Conservation (phyloP, 2,797 vertebrate genomes). For the Chelon labrosus region DNA sequence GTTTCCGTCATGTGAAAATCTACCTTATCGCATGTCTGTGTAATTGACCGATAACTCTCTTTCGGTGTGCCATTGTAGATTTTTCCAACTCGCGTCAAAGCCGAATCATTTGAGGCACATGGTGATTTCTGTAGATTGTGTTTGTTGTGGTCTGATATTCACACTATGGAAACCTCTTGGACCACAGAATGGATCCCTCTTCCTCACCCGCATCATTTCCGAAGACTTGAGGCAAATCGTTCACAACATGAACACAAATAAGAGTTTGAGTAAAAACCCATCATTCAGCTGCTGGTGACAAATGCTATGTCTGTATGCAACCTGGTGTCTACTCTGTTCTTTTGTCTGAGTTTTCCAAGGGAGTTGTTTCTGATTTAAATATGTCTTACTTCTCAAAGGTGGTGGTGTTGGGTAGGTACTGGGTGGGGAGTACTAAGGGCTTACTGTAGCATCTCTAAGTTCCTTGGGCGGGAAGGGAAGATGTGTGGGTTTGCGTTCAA, state of each 20-base stretch:
- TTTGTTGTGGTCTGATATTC: conserved; percentile 52
- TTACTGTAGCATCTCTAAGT: conserved; percentile 81
- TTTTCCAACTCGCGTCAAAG: conserved; percentile 54
- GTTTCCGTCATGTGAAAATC: conserved; percentile 72
- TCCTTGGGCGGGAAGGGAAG: conserved; percentile 68
- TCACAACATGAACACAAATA: conserved; percentile 54
- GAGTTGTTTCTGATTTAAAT: conserved; percentile 75
- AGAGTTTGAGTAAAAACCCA: conserved; percentile 49
- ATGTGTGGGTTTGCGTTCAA: conserved; percentile 81
- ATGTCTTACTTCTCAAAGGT: conserved; percentile 77
- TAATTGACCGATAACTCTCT: conserved; percentile 54
- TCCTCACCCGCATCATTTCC: conserved; percentile 47
- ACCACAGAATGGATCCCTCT: conserved; percentile 65
- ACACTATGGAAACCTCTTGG: conserved; percentile 53
- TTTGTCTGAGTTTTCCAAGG: conserved; percentile 72
- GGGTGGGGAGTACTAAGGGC: conserved; percentile 72
- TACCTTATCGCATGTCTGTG: conserved; percentile 70
- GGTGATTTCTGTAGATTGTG: conserved; percentile 56
- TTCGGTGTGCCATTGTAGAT: conserved; percentile 68
- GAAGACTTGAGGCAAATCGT: conserved; percentile 51
- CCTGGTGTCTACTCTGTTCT: conserved; percentile 74
- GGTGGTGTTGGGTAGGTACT: conserved; percentile 52
- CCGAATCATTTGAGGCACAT: conserved; percentile 64
- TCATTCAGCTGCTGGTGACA: conserved; percentile 70
- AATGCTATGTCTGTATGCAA: conserved; percentile 81